Evolutionary conservation across 2,113 vertebrate genomes (phyloP).

Genomic region (Siniperca chuatsi): DNA sequence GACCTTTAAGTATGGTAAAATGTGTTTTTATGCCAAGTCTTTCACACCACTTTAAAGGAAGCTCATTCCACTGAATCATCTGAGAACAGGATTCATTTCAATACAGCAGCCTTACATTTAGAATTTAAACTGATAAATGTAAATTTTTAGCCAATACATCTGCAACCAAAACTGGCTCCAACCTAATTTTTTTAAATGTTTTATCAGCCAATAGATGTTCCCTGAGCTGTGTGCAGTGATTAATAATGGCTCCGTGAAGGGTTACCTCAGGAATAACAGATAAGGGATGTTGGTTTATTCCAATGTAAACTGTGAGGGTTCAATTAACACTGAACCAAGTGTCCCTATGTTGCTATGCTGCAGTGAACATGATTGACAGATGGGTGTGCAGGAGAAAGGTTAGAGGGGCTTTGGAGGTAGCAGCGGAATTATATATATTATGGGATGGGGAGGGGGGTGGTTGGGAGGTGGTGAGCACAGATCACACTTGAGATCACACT

Average conservation of each 20-base stretch:
- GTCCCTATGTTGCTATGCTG: slow-evolving; percentile 62
- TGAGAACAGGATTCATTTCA: neutral
- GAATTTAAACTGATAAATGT: slow-evolving; percentile 7
- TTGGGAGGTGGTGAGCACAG: slow-evolving; percentile 38
- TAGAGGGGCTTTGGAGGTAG: slow-evolving; percentile 71
- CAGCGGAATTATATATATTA: slow-evolving; percentile 45
- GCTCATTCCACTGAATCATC: slow-evolving; percentile 21
- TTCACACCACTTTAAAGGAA: slow-evolving; percentile 17
- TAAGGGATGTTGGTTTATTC: slow-evolving; percentile 61
- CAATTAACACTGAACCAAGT: slow-evolving; percentile 65
- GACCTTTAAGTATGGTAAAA: slow-evolving; percentile 38
- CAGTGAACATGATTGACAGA: slow-evolving; percentile 76
- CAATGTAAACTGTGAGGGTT: slow-evolving; percentile 59
- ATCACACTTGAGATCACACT: slow-evolving; percentile 64
- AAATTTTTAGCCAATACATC: slow-evolving; percentile 16
- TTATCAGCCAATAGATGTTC: slow-evolving; percentile 53
- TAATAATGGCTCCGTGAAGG: slow-evolving; percentile 52
- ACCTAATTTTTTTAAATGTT: slow-evolving; percentile 42
- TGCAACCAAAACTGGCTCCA: slow-evolving; percentile 4
- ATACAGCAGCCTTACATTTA: neutral
- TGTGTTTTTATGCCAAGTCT: slow-evolving; percentile 23
- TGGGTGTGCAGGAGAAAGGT: slow-evolving; percentile 71
- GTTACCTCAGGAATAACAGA: slow-evolving; percentile 60
- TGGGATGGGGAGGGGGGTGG: slow-evolving; percentile 45
- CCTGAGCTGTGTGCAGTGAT: slow-evolving; percentile 56